These are phyloP conservation scores for Galeopterus variegatus DNA, from an alignment of 2,113 vertebrate genomes.

Conservation along the genomic window DNA sequence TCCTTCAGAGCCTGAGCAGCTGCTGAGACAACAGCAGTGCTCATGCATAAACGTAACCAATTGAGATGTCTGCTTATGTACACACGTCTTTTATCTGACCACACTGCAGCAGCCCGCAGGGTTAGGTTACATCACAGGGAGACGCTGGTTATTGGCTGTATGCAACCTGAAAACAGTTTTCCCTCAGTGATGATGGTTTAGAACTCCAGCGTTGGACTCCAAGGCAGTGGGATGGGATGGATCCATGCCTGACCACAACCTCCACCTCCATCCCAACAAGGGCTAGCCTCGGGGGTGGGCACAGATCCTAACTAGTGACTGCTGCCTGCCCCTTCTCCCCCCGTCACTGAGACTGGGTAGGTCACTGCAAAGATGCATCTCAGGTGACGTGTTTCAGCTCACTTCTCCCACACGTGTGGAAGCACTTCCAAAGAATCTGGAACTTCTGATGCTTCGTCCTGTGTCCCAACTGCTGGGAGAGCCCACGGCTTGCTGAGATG, in stretches of 20 bases:
- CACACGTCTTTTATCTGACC: rapidly evolving
- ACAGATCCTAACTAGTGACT: not conserved
- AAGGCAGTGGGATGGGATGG: not conserved
- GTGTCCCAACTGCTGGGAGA: not conserved
- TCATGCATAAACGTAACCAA: not conserved
- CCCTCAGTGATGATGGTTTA: not conserved
- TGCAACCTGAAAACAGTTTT: not conserved
- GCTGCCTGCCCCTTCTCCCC: rapidly evolving
- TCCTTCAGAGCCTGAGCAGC: not conserved
- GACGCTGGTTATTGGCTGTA: rapidly evolving
- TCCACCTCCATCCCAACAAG: not conserved
- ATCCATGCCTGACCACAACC: too few relatives aligned
- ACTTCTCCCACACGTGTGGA: not conserved
- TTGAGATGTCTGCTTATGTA: not conserved
- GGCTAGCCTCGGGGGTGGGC: not conserved
- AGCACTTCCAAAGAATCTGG: conserved; percentile 18
- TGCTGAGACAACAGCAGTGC: rapidly evolving
- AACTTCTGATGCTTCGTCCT: conserved; percentile 7
- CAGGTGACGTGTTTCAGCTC: not conserved
- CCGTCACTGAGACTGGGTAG: too few relatives aligned
- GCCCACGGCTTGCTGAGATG: not conserved
- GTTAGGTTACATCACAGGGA: not conserved
- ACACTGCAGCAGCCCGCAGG: not conserved
- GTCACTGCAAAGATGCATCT: not conserved
- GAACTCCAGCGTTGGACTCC: not conserved